Conservation (phyloP, 2,797 vertebrate species). For the Rhabdophis nuchalis region DNA sequence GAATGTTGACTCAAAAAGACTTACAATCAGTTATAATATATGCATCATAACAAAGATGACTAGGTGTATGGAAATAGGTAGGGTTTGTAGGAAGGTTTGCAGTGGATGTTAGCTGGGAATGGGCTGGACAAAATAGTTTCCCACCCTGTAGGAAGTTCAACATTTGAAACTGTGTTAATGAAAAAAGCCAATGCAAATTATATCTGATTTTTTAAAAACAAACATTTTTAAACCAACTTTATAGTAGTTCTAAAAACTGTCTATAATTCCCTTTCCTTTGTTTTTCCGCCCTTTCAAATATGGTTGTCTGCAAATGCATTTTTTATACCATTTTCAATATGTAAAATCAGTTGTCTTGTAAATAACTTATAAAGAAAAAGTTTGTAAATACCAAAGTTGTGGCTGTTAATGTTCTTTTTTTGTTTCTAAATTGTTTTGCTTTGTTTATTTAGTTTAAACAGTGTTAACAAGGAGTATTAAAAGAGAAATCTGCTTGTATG, state of each 20-base stretch:
- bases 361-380: constrained; percentile 67
- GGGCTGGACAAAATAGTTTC: constrained; percentile 54
- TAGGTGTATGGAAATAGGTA: neutral
- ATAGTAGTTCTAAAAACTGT: neutral
- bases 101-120: constrained; percentile 49
- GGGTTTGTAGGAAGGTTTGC: constrained; percentile 47
- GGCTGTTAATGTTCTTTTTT: constrained; percentile 64
- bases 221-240: neutral
- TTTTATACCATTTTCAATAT: constrained; percentile 71
- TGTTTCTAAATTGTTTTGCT: constrained; percentile 52
- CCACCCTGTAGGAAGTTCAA: constrained; percentile 57
- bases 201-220: neutral
- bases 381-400: constrained; percentile 71
- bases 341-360: constrained; percentile 71
- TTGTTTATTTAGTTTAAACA: constrained; percentile 60
- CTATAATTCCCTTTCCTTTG: neutral
- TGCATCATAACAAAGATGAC: constrained; percentile 37
- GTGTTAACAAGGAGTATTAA: constrained; percentile 48
- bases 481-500: constrained; percentile 40
- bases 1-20: constrained; percentile 22
- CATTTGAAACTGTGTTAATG: constrained; percentile 61
- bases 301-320: constrained; percentile 47
- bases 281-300: neutral
- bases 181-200: constrained; percentile 51
- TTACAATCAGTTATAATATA: constrained; percentile 45